These are phyloP conservation scores for Chlorocebus sabaeus DNA, from an alignment of 2,113 vertebrate genomes.

Conservation along the genomic window DNA sequence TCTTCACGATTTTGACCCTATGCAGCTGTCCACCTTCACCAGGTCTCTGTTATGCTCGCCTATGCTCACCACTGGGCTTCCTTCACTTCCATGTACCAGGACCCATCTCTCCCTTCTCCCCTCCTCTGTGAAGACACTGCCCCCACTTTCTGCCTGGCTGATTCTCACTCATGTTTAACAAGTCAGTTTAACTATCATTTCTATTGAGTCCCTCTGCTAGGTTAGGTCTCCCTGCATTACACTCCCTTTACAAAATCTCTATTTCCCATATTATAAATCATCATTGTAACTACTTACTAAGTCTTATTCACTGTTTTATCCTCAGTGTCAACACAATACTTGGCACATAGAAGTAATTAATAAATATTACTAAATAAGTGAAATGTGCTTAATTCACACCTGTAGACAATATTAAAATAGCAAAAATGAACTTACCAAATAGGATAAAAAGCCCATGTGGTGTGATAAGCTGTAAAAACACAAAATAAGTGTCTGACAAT, in stretches of 20 bases:
- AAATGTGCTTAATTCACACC: constrained; percentile 21
- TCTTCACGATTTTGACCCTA: not conserved
- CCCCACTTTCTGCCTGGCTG: not conserved
- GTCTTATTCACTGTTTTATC: not conserved
- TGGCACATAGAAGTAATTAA: not conserved
- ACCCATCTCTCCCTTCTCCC: not conserved
- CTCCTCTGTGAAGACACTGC: not conserved
- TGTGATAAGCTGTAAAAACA: constrained; percentile 87
- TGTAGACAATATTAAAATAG: constrained; percentile 5
- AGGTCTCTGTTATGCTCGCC: not conserved
- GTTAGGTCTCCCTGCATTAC: not conserved
- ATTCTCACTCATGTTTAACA: not conserved
- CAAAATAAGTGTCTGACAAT: constrained; percentile 46
- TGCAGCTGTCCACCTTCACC: not conserved
- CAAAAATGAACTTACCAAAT: constrained; percentile 87
- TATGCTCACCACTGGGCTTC: not conserved
- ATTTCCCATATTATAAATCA: not conserved
- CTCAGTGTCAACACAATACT: not conserved
- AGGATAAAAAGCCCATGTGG: constrained; percentile 91
- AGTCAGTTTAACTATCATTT: not conserved
- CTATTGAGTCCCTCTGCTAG: not conserved
- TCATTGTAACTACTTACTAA: not conserved
- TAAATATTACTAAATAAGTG: constrained; percentile 42
- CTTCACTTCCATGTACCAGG: not conserved
- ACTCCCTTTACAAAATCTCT: not conserved